These are phyloP conservation scores for Cataglyphis rosenhaueri DNA, from an alignment of 2,888 invertebrate species.

Conservation along the genomic window DNA sequence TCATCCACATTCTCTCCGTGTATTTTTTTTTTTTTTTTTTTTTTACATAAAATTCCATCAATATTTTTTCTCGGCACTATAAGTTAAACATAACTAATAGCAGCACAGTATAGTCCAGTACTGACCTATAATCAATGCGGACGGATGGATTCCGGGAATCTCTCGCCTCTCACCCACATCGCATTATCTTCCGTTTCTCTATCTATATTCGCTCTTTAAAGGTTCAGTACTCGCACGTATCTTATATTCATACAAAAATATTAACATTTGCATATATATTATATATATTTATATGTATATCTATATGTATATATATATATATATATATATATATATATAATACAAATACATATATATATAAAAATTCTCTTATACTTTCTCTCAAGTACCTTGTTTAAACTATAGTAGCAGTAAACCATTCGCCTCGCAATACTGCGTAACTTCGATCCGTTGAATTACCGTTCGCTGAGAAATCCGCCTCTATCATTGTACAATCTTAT, in stretches of 20 bases:
- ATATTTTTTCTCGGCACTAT: constrained; percentile 66
- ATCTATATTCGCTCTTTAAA: constrained; percentile 74
- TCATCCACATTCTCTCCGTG: constrained; percentile 52
- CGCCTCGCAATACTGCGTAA: constrained; percentile 71
- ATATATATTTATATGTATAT: constrained; percentile 65
- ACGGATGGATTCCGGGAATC: constrained; percentile 82
- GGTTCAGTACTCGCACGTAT: constrained; percentile 83
- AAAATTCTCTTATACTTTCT: constrained; percentile 68
- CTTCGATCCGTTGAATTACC: constrained; percentile 32
- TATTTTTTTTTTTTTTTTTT: constrained; percentile 62
- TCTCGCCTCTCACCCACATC: constrained; percentile 61
- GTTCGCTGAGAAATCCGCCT: constrained; percentile 24
- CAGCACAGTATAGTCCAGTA: constrained; percentile 85
- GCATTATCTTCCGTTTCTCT: constrained; percentile 50
- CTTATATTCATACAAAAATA: constrained; percentile 83
- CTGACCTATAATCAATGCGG: constrained; percentile 86
- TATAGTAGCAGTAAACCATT: constrained; percentile 65
- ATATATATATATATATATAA: constrained; percentile 20
- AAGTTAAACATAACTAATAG: constrained; percentile 81
- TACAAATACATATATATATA: constrained; percentile 58
- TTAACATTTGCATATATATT: constrained; percentile 78
- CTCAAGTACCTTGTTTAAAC: constrained; percentile 72
- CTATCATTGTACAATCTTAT: constrained; percentile 21
- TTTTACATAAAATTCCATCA: constrained; percentile 60
- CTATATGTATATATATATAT: constrained; percentile 55